A percentile compares a stretch with the other conserved stretches of the same genome.
Conservation (phyloP, 1,140 invertebrate genomes). For the Trypoxylus dichotomus region DNA sequence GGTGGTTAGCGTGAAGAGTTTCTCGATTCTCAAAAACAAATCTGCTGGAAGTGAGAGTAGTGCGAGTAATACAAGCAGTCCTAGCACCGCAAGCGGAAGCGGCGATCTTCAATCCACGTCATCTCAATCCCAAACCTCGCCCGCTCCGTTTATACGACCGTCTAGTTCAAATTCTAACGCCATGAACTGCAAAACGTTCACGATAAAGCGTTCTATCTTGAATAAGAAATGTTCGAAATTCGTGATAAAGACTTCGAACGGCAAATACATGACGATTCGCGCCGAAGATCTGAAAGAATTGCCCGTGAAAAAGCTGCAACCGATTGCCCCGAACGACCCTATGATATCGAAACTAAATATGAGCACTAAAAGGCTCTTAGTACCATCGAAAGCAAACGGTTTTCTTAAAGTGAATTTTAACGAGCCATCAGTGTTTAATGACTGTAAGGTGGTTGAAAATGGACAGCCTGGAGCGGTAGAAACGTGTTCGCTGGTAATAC, state of each 20-base stretch:
- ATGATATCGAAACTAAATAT: neutral
- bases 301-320: neutral
- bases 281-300: constrained; percentile 9
- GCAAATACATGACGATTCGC: constrained; percentile 12
- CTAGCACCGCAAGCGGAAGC: neutral
- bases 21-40: neutral
- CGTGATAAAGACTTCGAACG: neutral
- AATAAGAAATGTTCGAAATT: constrained; percentile 1
- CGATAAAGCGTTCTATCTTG: neutral
- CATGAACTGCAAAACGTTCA: neutral
- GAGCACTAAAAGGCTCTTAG: neutral
- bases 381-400: neutral
- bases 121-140: neutral
- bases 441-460: neutral
- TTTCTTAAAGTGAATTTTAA: neutral
- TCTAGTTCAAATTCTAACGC: neutral
- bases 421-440: neutral
- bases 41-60: neutral
- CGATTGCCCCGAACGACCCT: neutral
- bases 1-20: neutral
- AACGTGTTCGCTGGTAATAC: neutral
- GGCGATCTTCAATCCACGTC: neutral
- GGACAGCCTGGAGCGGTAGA: neutral
- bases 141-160: neutral
- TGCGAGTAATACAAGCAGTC: neutral